Conservation (phyloP, 1,140 invertebrate genomes). For the Eufriesea mexicana region DNA sequence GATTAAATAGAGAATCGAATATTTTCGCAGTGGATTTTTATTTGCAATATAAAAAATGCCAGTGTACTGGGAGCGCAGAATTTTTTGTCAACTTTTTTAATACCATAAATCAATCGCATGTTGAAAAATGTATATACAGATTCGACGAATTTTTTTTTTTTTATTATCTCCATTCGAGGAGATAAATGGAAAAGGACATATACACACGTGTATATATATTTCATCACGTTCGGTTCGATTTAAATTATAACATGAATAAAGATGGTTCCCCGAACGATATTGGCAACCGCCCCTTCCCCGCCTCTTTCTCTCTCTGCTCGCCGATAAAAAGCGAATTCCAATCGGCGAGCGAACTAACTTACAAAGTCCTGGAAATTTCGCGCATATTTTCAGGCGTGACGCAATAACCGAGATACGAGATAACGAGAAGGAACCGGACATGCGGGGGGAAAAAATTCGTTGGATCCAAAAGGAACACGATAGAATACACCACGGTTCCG, state of each 20-base stretch:
- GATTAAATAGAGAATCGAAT: neutral
- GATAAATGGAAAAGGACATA: neutral
- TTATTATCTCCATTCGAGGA: neutral
- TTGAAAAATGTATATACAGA: neutral
- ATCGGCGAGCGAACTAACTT: constrained; percentile 9
- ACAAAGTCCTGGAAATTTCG: neutral
- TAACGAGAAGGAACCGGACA: neutral
- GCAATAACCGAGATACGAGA: constrained; percentile 11
- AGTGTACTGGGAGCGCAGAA: neutral
- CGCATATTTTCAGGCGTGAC: constrained; percentile 29
- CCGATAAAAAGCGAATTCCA: constrained; percentile 28
- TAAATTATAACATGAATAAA: constrained; percentile 13
- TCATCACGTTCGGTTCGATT: neutral
- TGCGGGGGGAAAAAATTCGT: too few species aligned
- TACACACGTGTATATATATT: neutral
- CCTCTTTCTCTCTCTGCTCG: neutral
- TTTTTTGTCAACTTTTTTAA: neutral
- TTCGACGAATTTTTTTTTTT: neutral
- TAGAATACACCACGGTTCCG: neutral
- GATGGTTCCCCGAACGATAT: constrained; percentile 4
- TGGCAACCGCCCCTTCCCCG: neutral
- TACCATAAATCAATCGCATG: neutral
- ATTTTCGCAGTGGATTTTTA: neutral
- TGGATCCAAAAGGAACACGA: neutral
- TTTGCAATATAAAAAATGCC: neutral